Evolutionary conservation across 1,140 invertebrate species (phyloP).

Genomic region (Drosophila ohnishii): DNA sequence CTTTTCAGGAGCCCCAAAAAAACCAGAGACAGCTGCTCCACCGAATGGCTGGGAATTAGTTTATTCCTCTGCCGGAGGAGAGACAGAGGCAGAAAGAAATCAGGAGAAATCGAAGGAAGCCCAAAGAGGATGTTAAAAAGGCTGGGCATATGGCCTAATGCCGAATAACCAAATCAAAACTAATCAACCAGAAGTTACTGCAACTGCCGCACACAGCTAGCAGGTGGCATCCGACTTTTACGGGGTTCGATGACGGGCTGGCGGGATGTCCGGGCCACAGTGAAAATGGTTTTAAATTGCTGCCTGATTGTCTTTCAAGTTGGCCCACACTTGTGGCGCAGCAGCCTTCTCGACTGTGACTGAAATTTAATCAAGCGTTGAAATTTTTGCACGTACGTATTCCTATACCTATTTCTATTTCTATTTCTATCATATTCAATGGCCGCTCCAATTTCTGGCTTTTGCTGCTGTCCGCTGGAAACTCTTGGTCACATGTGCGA

Average conservation of each 20-base stretch:
- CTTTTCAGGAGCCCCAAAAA: not conserved
- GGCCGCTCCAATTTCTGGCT: conserved; percentile 47
- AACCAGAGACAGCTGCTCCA: conserved; percentile 38
- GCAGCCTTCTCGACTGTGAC: conserved; percentile 50
- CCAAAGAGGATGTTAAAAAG: conserved; percentile 40
- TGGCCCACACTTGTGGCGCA: conserved; percentile 66
- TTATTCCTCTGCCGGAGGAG: conserved; percentile 33
- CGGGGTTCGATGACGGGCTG: conserved; percentile 5
- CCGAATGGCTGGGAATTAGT: conserved; percentile 48
- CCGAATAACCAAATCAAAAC: conserved; percentile 80
- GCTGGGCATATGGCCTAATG: conserved; percentile 65
- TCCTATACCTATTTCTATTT: conserved; percentile 62
- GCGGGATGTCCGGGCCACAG: conserved; percentile 53
- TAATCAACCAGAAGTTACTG: conserved; percentile 79
- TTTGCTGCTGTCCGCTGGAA: conserved; percentile 11
- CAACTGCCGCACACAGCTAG: conserved; percentile 52
- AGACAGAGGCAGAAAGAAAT: not conserved
- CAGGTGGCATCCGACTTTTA: conserved; percentile 58
- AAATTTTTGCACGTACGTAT: conserved; percentile 78
- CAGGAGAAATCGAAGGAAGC: conserved; percentile 40
- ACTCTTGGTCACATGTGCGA: conserved; percentile 66
- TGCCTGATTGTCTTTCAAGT: conserved; percentile 79
- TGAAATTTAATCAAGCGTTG: conserved; percentile 80
- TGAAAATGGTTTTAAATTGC: conserved; percentile 81
- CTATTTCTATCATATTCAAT: conserved; percentile 75